phyloP scores from a whole-genome alignment of 2,888 invertebrate genomes.

The Podotricha telesiphe region DNA sequence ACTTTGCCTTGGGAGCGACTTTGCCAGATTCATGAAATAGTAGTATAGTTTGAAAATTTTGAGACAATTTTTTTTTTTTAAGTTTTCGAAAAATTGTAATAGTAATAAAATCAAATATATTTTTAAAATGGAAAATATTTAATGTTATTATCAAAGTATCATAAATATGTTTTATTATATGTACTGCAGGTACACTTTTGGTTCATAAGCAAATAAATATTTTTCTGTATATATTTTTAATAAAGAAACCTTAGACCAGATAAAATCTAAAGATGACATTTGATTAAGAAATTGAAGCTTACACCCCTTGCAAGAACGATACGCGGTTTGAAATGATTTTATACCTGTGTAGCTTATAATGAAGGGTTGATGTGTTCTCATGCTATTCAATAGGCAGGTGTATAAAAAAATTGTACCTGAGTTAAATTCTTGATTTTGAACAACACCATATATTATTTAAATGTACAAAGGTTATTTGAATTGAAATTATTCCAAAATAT shows the following conservation, averaged over 20 bases:
- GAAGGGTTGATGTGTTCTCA: slow-evolving; percentile 45
- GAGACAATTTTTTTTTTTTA: no score
- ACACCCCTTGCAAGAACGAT: slow-evolving; percentile 40
- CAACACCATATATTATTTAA: background rate
- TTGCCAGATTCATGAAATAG: no score
- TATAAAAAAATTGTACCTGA: slow-evolving; percentile 31
- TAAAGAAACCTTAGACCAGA: slow-evolving; percentile 18
- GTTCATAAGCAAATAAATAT: background rate
- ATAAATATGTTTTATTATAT: no score
- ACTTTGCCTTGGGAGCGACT: no score
- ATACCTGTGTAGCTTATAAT: slow-evolving; percentile 46
- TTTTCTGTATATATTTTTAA: background rate
- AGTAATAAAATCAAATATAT: no score
- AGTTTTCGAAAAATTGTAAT: no score
- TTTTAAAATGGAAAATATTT: no score
- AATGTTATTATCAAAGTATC: no score
- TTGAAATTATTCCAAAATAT: background rate
- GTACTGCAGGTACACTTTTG: background rate
- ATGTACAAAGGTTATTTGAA: no score
- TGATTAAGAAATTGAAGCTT: slow-evolving; percentile 36
- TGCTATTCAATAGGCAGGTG: slow-evolving; percentile 39
- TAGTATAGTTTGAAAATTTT: no score
- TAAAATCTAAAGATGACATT: slow-evolving; percentile 35
- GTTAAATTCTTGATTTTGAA: slow-evolving; percentile 3
- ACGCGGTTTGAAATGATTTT: slow-evolving; percentile 41